Evolutionary conservation across 2,888 invertebrate species (phyloP).

Genomic region (Nasonia oneida): DNA sequence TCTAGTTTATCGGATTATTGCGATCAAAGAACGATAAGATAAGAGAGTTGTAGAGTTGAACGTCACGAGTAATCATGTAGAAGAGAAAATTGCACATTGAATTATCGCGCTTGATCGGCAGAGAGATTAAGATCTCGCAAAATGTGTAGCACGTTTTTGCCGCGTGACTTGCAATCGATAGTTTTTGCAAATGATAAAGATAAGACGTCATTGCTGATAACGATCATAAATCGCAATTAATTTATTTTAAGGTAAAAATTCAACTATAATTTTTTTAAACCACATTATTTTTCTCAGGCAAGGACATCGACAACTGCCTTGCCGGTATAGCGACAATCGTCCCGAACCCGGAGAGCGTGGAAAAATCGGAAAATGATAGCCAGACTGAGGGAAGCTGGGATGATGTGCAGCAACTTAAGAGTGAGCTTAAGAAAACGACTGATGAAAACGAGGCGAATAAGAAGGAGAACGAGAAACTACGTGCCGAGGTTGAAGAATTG

Average conservation of each 20-base stretch:
- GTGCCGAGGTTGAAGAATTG: slow-evolving; percentile 81
- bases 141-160: background rate
- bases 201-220: background rate
- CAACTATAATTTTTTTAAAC: background rate
- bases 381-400: slow-evolving; percentile 85
- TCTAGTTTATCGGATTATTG: background rate
- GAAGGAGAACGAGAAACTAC: slow-evolving; percentile 82
- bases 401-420: slow-evolving; percentile 83
- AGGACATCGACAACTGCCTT: slow-evolving; percentile 87
- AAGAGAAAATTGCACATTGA: background rate
- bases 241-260: background rate
- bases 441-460: slow-evolving; percentile 76
- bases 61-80: background rate
- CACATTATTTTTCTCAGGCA: slow-evolving; percentile 31
- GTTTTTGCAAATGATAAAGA: background rate
- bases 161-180: background rate
- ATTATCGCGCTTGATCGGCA: background rate
- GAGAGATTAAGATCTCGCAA: background rate
- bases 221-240: background rate
- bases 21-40: background rate
- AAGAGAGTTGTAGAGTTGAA: background rate
- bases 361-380: slow-evolving; percentile 81
- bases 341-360: slow-evolving; percentile 75
- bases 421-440: slow-evolving; percentile 80
- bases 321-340: slow-evolving; percentile 80